Evolutionary conservation across 2,888 invertebrate species (phyloP).

Genomic region (Cryptops parisi): DNA sequence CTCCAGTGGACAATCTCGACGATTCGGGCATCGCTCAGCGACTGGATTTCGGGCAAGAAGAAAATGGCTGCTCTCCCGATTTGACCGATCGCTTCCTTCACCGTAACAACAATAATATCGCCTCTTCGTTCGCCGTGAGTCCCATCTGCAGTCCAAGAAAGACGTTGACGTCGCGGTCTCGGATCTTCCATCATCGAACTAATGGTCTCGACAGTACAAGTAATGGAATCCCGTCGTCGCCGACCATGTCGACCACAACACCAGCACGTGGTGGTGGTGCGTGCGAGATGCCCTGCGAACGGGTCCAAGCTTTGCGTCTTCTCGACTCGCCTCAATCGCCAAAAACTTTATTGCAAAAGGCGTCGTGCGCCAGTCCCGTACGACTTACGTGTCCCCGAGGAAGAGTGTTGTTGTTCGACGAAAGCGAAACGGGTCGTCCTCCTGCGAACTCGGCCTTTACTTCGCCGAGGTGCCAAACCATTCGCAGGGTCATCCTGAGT

Average conservation of each 20-base stretch:
- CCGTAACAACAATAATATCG: neutral
- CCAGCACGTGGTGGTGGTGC: neutral
- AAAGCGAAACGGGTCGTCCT: neutral
- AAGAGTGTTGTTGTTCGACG: conserved; percentile 19
- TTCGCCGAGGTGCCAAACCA: neutral
- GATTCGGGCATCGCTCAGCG: neutral
- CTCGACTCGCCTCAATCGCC: conserved; percentile 77
- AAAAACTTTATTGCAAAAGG: conserved; percentile 59
- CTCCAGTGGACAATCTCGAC: neutral
- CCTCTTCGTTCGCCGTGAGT: neutral
- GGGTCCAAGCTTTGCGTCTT: conserved; percentile 46
- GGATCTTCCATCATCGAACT: neutral
- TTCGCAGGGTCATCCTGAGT: no score
- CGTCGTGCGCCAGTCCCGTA: conserved; percentile 34
- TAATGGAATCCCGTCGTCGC: neutral
- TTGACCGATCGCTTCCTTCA: neutral
- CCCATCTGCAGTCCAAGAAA: neutral
- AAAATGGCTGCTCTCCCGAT: neutral
- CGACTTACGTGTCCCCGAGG: conserved; percentile 34
- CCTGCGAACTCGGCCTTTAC: neutral
- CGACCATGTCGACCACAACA: neutral
- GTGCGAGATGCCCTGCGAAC: conserved; percentile 37
- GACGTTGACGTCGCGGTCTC: neutral
- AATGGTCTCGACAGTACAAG: neutral
- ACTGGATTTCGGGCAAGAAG: neutral